Conservation (phyloP, 37 sponge, comb jelly and placozoan genomes). For the Bolinopsis microptera region DNA sequence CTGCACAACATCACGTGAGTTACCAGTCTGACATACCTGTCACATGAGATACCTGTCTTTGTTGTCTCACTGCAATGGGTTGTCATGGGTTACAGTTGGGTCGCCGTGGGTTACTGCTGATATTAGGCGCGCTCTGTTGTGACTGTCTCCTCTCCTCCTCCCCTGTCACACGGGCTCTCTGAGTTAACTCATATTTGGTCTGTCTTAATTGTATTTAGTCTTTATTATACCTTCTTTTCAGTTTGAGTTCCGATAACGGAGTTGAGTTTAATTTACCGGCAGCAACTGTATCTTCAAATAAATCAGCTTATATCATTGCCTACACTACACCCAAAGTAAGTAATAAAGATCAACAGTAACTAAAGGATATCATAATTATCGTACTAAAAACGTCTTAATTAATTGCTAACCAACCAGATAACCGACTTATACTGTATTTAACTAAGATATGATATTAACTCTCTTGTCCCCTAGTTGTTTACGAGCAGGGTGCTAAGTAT, state of each 20-base stretch:
- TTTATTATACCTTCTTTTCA: neutral
- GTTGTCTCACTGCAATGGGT: too few relatives aligned
- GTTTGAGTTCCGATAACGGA: neutral
- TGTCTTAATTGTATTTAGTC: neutral
- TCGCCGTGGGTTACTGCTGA: too few relatives aligned
- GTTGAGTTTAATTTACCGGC: neutral
- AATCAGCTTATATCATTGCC: neutral
- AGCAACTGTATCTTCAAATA: neutral
- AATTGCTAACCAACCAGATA: too few relatives aligned
- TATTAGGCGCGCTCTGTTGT: too few relatives aligned
- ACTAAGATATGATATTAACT: too few relatives aligned
- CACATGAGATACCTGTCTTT: neutral
- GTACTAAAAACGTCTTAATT: too few relatives aligned
- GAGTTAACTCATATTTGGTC: neutral
- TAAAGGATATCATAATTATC: too few relatives aligned
- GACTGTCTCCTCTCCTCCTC: too few relatives aligned
- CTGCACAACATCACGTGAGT: neutral
- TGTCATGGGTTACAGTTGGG: too few relatives aligned
- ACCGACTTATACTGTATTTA: too few relatives aligned
- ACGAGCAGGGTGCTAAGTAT: neutral
- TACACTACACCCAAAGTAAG: conserved; percentile 37
- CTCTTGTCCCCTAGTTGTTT: conserved; percentile 37
- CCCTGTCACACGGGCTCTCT: too few relatives aligned
- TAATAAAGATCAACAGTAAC: neutral
- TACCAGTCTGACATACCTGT: neutral